Evolutionary conservation across 2,888 invertebrate genomes (phyloP), one percentile per base, ranked within the genome.

Genomic region (Tetramorium bicarinatum): DNA sequence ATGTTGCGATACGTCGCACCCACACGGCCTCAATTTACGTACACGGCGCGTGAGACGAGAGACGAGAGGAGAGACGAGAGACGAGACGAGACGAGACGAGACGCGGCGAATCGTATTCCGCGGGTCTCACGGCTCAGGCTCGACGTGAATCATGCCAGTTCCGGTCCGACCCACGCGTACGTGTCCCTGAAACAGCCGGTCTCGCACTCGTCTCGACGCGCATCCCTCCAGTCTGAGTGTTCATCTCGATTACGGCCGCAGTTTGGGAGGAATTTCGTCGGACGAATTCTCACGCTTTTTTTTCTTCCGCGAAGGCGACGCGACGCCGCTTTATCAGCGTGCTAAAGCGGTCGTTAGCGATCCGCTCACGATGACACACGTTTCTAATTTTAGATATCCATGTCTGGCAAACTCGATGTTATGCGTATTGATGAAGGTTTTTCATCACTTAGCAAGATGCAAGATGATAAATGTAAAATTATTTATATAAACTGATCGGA

Each of bases 111-210:
- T 79, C 71, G 88, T 91, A 91, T 92, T 91, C 90, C 90, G 89
- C 86, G 89, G 86, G 89, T 91, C 91, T 90, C 92, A 92, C 92
- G 91, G 88, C 90, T 90, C 86, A 88, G 89, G 84, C 89, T 86
- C 90, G 88, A 91, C 92, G 93, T 94, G 94, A 94, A 94, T 94
- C 94, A 94, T 94, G 90, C 92, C 91, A 91, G 94, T 94, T 94
- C 94, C 94, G 94, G 94, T 94, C 94, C 94, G 92, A 91, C 94
- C 94, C 94, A 94, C 94, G 94, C 94, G 91, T 86, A 86, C 89
- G 86, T 88, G 91, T 90, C 91, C 91, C 91, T 91, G 91, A 87
- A 89, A 90, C 85, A 88, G 86, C 86, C 89, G 86, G 89, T 89
- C 90, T 88, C 89, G 86, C 83, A 82, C 85, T 84, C 84, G 87